Evolutionary conservation across 2,888 invertebrate genomes (phyloP), one percentile per base, ranked within the genome.

Genomic region (Tinea pellionella): DNA sequence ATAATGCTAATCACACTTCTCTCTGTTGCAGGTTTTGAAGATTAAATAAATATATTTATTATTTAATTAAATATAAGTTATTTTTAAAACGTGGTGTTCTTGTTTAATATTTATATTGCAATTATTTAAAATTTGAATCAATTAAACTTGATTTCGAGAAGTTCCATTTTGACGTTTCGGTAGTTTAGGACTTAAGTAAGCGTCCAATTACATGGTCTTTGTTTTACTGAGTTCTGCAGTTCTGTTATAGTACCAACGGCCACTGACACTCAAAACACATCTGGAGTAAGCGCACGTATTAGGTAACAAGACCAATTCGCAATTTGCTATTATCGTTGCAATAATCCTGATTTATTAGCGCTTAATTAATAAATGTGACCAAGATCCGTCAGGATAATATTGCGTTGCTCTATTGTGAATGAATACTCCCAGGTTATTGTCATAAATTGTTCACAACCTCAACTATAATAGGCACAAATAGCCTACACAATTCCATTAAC

Each of bases 341-440:
- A n/a, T 3, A 24, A 24, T 3, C 24, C 24, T 24, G 24, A 24
- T 24, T 24, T 24, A 24, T 24, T 24, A 6, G 24, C 24, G 6
- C 6, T 6, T 24, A 24, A 24, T 24, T 3, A 24, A 47, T 47
- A 15, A 47, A 47, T 47, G n/a, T 47, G 8, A n/a, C n/a, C n/a
- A n/a, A n/a, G 3, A 37, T 37, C 37, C 1, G 37, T 37, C 37
- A 37, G 9, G 11, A 9, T 37, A 37, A 37, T 37, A 37, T 37
- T 12, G n/a, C 37, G n/a, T n/a, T n/a, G n/a, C 37, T 37, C 4
- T 37, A 2, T 37, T 37, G 15, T 55, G 55, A 24, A 19, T 3
- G 24, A 55, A 73, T 71, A 70, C 65, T 69, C 72, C 63, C 75
- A 78, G 77, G 80, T 82, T 82, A 83, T 80, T 75, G 80, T 72